Percentiles rank a stretch among this genome's conserved stretches.
Evolutionary conservation across 2,113 vertebrate genomes (phyloP).

Genomic region (Tychaedon coryphoeus): DNA sequence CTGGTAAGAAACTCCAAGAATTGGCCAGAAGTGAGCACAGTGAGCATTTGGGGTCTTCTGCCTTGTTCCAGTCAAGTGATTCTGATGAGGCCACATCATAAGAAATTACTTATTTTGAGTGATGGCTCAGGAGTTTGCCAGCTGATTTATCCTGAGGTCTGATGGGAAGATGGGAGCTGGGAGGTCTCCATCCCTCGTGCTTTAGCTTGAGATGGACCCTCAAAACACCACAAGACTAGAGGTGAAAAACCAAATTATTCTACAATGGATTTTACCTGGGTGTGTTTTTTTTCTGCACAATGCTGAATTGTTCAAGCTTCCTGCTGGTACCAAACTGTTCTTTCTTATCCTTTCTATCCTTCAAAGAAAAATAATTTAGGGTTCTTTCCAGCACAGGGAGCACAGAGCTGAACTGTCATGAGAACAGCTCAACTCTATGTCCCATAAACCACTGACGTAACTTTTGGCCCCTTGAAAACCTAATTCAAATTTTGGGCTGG

Average conservation of each 20-base stretch:
- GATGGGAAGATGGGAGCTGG: background rate
- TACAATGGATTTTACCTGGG: background rate
- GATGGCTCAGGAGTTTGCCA: background rate
- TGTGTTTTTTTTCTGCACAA: background rate
- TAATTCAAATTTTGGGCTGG: background rate
- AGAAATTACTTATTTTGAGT: background rate
- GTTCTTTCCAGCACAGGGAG: background rate
- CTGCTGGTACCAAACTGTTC: background rate
- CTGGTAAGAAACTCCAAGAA: background rate
- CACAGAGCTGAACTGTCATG: too few species aligned
- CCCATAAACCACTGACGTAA: background rate
- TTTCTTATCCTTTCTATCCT: background rate
- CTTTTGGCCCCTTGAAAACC: background rate
- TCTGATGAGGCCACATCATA: background rate
- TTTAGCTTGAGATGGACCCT: background rate
- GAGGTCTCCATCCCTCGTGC: background rate
- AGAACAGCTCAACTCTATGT: background rate
- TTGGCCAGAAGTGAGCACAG: background rate
- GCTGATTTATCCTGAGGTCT: background rate
- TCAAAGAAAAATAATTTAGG: background rate
- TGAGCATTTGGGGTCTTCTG: background rate
- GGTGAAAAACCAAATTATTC: fast-evolving
- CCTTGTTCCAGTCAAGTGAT: background rate
- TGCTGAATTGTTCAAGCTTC: background rate
- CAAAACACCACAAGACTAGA: background rate